Evolutionary conservation across 1,140 invertebrate genomes (phyloP).

Genomic region (Drosophila orosa): DNA sequence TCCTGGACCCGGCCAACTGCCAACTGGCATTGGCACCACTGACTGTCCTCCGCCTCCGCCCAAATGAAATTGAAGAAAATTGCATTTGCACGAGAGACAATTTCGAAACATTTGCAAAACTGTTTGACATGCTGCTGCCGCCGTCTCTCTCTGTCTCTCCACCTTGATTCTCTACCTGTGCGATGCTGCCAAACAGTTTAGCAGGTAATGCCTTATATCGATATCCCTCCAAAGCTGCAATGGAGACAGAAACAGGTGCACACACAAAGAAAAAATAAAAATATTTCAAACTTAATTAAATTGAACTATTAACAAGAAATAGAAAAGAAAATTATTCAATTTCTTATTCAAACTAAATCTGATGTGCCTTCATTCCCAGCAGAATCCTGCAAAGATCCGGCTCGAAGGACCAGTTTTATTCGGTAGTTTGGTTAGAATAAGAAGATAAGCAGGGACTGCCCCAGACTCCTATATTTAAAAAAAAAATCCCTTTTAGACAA

Average conservation of each 20-base stretch:
- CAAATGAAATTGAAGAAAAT: slow-evolving; percentile 83
- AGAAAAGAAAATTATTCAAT: neutral
- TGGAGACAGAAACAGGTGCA: slow-evolving; percentile 9
- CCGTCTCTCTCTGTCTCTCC: slow-evolving; percentile 9
- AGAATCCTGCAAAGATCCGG: neutral
- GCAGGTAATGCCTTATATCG: slow-evolving; percentile 83
- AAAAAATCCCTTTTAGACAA: too few species aligned
- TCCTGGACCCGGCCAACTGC: slow-evolving; percentile 53
- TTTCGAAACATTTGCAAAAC: slow-evolving; percentile 83
- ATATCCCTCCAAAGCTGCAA: slow-evolving; percentile 57
- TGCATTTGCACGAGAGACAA: slow-evolving; percentile 83
- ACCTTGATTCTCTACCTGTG: slow-evolving; percentile 24
- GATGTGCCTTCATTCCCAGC: neutral
- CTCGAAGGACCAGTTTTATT: neutral
- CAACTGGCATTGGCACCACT: slow-evolving; percentile 64
- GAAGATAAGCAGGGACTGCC: too few species aligned
- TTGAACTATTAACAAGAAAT: neutral
- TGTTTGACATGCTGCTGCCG: slow-evolving; percentile 76
- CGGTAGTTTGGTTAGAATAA: too few species aligned
- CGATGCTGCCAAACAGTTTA: slow-evolving; percentile 82
- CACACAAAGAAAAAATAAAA: neutral
- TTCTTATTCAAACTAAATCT: neutral
- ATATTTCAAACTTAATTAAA: too few species aligned
- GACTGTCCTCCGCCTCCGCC: slow-evolving; percentile 61
- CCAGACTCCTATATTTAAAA: too few species aligned